These are phyloP conservation scores for Plotosus lineatus DNA, from an alignment of 2,113 vertebrate genomes.

Conservation along the genomic window DNA sequence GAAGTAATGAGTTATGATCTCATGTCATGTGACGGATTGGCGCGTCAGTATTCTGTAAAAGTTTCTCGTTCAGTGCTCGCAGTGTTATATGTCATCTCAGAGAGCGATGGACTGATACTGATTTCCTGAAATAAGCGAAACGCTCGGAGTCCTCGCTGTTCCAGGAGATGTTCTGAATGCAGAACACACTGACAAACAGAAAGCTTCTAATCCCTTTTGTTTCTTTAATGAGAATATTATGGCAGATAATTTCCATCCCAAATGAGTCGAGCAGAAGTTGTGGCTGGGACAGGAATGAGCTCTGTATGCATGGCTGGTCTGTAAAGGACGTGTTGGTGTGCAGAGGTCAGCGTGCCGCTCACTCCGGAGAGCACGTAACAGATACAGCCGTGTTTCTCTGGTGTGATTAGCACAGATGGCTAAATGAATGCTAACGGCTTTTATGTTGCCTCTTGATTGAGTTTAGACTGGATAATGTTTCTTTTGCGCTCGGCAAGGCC, in stretches of 20 bases:
- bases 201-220: neutral
- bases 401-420: slow-evolving; percentile 75
- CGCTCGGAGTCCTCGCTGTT: neutral
- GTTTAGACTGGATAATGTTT: slow-evolving; percentile 54
- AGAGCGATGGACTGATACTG: neutral
- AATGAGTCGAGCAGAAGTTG: slow-evolving; percentile 58
- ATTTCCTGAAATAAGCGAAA: neutral
- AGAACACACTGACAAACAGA: neutral
- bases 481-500: slow-evolving; percentile 50
- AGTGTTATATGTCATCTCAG: too few relatives aligned
- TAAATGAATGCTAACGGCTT: slow-evolving; percentile 73
- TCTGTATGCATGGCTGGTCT: slow-evolving; percentile 60
- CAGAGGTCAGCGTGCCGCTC: slow-evolving; percentile 71
- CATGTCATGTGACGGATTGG: neutral
- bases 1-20: neutral
- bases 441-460: slow-evolving; percentile 63
- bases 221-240: slow-evolving; percentile 50
- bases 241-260: slow-evolving; percentile 50
- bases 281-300: slow-evolving; percentile 58
- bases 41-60: neutral
- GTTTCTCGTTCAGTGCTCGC: neutral
- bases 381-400: slow-evolving; percentile 58
- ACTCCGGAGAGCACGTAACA: slow-evolving; percentile 57
- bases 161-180: neutral
- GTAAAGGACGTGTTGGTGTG: slow-evolving; percentile 64